phyloP scores from a whole-genome alignment of 2,888 invertebrate species.

The Elmis aenea region DNA sequence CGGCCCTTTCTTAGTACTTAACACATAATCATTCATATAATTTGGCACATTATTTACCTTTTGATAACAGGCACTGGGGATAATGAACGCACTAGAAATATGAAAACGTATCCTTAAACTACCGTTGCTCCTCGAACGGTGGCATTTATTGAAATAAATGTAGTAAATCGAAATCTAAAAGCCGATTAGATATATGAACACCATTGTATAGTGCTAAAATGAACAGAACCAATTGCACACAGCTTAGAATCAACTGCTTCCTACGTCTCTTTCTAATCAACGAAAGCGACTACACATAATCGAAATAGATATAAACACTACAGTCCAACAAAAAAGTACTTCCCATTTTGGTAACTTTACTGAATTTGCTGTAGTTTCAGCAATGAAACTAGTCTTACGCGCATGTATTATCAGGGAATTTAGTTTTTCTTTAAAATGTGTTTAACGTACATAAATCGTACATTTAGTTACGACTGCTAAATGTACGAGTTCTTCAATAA shows the following conservation, averaged over 20 bases:
- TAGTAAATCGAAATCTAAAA: conserved; percentile 37
- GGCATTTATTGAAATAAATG: conserved; percentile 32
- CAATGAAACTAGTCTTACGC: too few relatives aligned
- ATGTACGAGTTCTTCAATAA: too few relatives aligned
- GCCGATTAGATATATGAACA: conserved; percentile 35
- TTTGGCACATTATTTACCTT: conserved; percentile 25
- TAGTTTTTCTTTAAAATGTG: too few relatives aligned
- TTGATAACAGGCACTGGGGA: conserved; percentile 25
- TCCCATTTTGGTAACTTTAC: too few relatives aligned
- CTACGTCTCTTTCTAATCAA: neutral
- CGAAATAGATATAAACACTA: too few relatives aligned
- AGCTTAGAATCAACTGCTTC: neutral
- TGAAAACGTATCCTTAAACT: conserved; percentile 17
- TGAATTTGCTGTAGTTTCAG: too few relatives aligned
- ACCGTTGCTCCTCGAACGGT: conserved; percentile 16
- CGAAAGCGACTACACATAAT: too few relatives aligned
- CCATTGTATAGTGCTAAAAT: conserved; percentile 28
- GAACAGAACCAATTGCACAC: neutral
- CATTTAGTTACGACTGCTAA: too few relatives aligned
- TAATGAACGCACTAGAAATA: conserved; percentile 20
- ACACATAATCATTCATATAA: conserved; percentile 15
- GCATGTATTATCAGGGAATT: too few relatives aligned
- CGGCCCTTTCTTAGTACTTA: conserved; percentile 19
- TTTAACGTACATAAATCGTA: too few relatives aligned
- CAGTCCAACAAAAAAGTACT: too few relatives aligned